Evolutionary conservation across 1,140 invertebrate species (phyloP).

Genomic region (Scaptomyza hsui): DNA sequence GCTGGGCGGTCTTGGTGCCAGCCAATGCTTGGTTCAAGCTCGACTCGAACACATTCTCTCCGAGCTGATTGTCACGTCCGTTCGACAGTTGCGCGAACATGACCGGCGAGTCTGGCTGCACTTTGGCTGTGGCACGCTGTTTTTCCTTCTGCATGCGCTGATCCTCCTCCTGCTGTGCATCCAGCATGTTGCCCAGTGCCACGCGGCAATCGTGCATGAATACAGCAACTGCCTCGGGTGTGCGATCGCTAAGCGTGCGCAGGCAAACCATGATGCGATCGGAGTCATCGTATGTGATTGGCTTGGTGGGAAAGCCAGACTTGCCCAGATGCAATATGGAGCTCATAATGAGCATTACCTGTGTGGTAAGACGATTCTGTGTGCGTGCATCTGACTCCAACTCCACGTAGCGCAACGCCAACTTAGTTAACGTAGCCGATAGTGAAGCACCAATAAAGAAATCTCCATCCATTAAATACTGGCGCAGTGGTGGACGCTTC

Average conservation of each 20-base stretch:
- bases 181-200: conserved; percentile 93
- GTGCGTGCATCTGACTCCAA: conserved; percentile 75
- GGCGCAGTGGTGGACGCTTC: conserved; percentile 91
- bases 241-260: conserved; percentile 91
- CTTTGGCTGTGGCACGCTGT: conserved; percentile 88
- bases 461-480: conserved; percentile 96
- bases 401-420: conserved; percentile 88
- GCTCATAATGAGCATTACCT: conserved; percentile 95
- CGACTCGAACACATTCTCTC: conserved; percentile 97
- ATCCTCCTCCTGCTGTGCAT: conserved; percentile 89
- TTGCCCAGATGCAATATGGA: conserved; percentile 94
- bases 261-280: conserved; percentile 95
- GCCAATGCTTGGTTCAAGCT: conserved; percentile 96
- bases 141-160: conserved; percentile 85
- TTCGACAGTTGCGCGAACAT: conserved; percentile 92
- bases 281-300: conserved; percentile 97
- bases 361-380: conserved; percentile 90
- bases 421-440: conserved; percentile 95
- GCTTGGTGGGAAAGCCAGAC: conserved; percentile 88
- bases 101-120: conserved; percentile 95
- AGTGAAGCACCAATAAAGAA: conserved; percentile 98
- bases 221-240: conserved; percentile 89
- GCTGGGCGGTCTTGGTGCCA: conserved; percentile 85
- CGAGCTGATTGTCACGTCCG: conserved; percentile 89
- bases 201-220: conserved; percentile 91